Conservation (phyloP, 2,888 invertebrate genomes). For the Lagria hirta region DNA sequence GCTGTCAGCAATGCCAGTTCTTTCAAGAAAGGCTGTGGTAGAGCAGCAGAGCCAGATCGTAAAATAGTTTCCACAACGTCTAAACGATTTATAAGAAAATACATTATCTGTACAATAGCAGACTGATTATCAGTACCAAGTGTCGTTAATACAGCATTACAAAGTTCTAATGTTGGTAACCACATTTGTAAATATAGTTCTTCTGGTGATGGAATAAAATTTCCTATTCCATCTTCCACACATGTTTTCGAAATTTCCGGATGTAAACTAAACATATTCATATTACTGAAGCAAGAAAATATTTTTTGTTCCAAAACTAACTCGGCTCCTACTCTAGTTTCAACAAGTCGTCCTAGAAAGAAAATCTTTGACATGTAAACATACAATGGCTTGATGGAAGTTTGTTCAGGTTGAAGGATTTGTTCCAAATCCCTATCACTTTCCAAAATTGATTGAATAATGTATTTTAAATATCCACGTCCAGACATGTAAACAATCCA, state of each 20-base stretch:
- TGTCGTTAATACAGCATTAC: constrained; percentile 78
- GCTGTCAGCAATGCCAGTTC: constrained; percentile 75
- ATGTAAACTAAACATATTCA: constrained; percentile 71
- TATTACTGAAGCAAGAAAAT: constrained; percentile 64
- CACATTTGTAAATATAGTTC: constrained; percentile 80
- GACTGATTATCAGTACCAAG: constrained; percentile 83
- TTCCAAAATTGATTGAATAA: constrained; percentile 77
- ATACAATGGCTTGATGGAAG: constrained; percentile 73
- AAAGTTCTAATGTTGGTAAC: constrained; percentile 77
- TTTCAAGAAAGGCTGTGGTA: constrained; percentile 66
- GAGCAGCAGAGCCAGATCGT: constrained; percentile 66
- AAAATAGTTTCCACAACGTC: constrained; percentile 80
- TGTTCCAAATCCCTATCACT: constrained; percentile 70
- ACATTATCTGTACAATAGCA: constrained; percentile 77
- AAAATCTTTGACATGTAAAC: constrained; percentile 88
- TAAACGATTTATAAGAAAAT: constrained; percentile 77
- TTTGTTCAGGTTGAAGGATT: constrained; percentile 63
- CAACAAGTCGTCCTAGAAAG: constrained; percentile 70
- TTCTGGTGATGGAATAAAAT: constrained; percentile 65
- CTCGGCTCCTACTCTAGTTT: constrained; percentile 67
- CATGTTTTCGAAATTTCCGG: constrained; percentile 62
- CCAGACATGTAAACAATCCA: constrained; percentile 65
- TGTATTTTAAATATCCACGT: constrained; percentile 75
- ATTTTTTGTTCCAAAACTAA: constrained; percentile 63
- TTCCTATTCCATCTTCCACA: constrained; percentile 42